These are phyloP conservation scores for Gari tellinella DNA, from an alignment of 2,888 invertebrate species.

Conservation along the genomic window DNA sequence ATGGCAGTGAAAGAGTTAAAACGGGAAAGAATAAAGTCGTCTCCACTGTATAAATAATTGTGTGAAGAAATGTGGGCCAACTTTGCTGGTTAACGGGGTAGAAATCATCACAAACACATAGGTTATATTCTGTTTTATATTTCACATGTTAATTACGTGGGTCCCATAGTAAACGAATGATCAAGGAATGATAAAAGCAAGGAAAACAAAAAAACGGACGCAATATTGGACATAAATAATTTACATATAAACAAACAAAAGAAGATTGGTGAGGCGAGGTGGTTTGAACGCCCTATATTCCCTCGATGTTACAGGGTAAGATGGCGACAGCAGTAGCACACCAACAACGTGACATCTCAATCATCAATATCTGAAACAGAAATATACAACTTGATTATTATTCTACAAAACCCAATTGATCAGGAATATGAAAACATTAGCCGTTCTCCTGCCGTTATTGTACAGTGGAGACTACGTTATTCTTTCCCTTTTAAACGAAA, in stretches of 20 bases:
- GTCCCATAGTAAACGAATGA: slow-evolving; percentile 19
- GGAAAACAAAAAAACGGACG: slow-evolving; percentile 11
- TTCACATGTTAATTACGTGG: slow-evolving; percentile 15
- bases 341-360: background rate
- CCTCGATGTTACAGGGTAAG: slow-evolving; percentile 1
- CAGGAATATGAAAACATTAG: no score
- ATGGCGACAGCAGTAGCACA: slow-evolving; percentile 2
- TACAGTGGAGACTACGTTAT: no score
- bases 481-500: no score
- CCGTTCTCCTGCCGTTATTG: no score
- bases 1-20: no score
- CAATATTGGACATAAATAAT: slow-evolving; percentile 3
- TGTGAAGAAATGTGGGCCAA: no score
- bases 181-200: slow-evolving; percentile 5
- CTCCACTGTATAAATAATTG: no score
- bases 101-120: background rate
- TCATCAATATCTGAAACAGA: no score
- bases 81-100: background rate
- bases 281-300: background rate
- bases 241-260: slow-evolving; percentile 6
- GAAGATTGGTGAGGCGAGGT: background rate
- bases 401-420: no score
- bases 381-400: no score
- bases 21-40: no score
- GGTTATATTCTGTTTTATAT: background rate